Conservation (phyloP, 2,888 invertebrate species). For the Cephus runcator region DNA sequence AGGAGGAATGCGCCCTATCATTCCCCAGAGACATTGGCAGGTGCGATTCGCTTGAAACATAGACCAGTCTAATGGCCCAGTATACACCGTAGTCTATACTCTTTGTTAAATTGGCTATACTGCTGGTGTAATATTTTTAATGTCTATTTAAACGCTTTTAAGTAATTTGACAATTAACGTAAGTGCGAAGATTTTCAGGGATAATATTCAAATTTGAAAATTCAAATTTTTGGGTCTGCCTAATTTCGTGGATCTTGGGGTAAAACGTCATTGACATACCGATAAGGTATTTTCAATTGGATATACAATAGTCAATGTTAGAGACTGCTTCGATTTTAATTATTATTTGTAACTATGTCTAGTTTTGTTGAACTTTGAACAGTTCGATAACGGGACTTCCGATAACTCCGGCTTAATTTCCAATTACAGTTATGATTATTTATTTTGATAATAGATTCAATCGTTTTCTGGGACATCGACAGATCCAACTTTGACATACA, state of each 20-base stretch:
- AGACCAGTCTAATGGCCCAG: background rate
- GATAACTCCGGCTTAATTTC: no score
- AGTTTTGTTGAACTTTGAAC: no score
- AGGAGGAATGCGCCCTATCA: background rate
- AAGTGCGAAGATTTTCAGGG: background rate
- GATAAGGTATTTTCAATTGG: background rate
- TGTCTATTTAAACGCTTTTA: background rate
- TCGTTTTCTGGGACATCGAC: no score
- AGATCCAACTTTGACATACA: no score
- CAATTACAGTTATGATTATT: no score
- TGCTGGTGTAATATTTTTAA: background rate
- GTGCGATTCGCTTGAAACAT: background rate
- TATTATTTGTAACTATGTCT: no score
- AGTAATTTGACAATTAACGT: background rate
- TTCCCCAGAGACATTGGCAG: background rate
- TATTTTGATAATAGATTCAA: no score
- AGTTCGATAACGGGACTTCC: no score
- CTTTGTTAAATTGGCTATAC: background rate
- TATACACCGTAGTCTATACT: background rate
- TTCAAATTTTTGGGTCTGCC: no score
- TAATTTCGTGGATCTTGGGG: background rate
- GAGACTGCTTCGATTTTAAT: background rate
- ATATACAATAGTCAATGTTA: background rate
- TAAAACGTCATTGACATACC: background rate
- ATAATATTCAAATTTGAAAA: background rate